Conservation (phyloP, 2,888 invertebrate species). For the Malacosoma neustria region DNA sequence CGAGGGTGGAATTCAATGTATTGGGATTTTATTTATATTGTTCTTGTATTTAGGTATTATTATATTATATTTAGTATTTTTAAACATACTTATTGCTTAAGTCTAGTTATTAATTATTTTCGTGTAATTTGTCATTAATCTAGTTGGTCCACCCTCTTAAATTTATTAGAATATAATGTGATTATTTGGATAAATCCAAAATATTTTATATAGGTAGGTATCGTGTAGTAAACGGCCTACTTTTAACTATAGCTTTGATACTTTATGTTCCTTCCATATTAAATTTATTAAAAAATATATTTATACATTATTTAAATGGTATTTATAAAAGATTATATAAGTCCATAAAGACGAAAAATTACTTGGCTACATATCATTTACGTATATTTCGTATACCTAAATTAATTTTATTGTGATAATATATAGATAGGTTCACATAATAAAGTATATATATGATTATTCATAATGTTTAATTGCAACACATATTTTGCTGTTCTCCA, state of each 20-base stretch:
- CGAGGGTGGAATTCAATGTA: too few relatives aligned
- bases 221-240: slow-evolving; percentile 12
- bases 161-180: background rate
- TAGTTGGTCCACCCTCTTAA: too few relatives aligned
- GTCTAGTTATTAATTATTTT: too few relatives aligned
- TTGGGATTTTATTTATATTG: too few relatives aligned
- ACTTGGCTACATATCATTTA: slow-evolving; percentile 60
- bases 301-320: slow-evolving; percentile 18
- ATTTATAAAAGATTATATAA: slow-evolving; percentile 4
- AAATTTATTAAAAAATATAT: slow-evolving; percentile 22
- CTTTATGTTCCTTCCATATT: slow-evolving; percentile 28
- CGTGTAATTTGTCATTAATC: too few relatives aligned
- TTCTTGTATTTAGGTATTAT: too few relatives aligned
- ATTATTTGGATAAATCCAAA: background rate
- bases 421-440: slow-evolving; percentile 7
- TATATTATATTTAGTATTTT: too few relatives aligned
- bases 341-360: slow-evolving; percentile 3
- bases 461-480: too few relatives aligned
- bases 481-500: too few relatives aligned
- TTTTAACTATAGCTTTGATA: background rate
- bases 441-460: too few relatives aligned
- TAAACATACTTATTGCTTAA: too few relatives aligned
- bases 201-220: background rate
- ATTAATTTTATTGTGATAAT: slow-evolving; percentile 35
- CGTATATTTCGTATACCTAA: slow-evolving; percentile 32